A percentile compares a stretch with the other conserved stretches of the same genome.
Conservation (phyloP, 1,140 invertebrate species). For the Drosophila navojoa region DNA sequence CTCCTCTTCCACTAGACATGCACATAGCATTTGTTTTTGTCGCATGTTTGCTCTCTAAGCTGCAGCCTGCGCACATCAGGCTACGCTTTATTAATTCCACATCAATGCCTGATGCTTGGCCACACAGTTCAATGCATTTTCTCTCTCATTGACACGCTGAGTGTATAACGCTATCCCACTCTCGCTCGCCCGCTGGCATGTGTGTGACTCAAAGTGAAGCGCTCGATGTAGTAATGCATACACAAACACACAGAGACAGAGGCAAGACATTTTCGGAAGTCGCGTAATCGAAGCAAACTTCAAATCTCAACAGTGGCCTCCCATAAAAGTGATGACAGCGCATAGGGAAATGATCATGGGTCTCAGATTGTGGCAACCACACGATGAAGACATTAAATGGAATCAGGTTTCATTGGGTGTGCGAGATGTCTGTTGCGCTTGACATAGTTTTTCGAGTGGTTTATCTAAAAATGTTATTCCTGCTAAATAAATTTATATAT, state of each 20-base stretch:
- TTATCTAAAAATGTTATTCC: conserved; percentile 1
- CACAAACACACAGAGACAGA: conserved; percentile 7
- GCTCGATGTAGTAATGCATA: conserved; percentile 26
- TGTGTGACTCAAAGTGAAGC: conserved; percentile 35
- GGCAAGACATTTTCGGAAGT: conserved; percentile 19
- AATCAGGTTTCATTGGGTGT: conserved; percentile 21
- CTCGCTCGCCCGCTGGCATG: conserved; percentile 4
- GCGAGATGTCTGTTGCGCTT: background rate
- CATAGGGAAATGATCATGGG: conserved; percentile 17
- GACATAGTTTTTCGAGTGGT: background rate
- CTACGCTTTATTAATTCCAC: conserved; percentile 76
- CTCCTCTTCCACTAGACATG: too few relatives aligned
- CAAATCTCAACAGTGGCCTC: conserved; percentile 46
- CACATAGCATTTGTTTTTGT: conserved; percentile 38
- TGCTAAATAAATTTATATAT: background rate
- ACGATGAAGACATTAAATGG: conserved; percentile 30
- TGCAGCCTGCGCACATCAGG: conserved; percentile 29
- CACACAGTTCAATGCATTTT: conserved; percentile 63
- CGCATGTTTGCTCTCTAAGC: conserved; percentile 62
- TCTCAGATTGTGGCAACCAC: background rate
- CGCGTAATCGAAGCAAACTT: conserved; percentile 42
- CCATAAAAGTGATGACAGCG: conserved; percentile 42
- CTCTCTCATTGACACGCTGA: conserved; percentile 1
- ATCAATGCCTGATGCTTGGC: conserved; percentile 62
- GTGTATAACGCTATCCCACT: background rate